phyloP scores from a whole-genome alignment of 2,113 vertebrate genomes.

The Chloropsis hardwickii region DNA sequence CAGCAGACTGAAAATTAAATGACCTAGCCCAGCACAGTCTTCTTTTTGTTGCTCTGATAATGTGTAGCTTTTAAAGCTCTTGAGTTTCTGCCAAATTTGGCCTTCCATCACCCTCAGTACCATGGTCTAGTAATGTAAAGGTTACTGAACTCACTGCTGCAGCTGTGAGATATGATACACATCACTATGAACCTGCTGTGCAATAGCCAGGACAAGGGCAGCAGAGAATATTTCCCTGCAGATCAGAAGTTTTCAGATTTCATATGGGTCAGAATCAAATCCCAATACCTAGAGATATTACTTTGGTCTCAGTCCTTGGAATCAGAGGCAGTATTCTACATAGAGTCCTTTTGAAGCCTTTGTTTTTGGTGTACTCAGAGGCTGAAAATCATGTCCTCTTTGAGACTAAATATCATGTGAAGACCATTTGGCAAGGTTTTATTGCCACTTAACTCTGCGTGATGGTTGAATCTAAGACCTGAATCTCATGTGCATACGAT shows the following conservation, averaged over 20 bases:
- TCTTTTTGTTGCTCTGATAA: constrained; percentile 23
- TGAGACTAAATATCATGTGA: background rate
- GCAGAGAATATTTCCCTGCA: background rate
- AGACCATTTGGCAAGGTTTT: background rate
- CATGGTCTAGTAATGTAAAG: constrained; percentile 28
- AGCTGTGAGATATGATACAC: constrained; percentile 22
- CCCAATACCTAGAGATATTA: background rate
- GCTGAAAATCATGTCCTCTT: background rate
- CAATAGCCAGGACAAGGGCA: background rate
- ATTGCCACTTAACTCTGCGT: background rate
- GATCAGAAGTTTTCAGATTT: constrained; percentile 17
- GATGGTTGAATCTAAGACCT: background rate
- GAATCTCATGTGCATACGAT: background rate
- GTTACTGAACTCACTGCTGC: constrained; percentile 17
- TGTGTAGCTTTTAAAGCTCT: constrained; percentile 37
- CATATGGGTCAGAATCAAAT: background rate
- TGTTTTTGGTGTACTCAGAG: background rate
- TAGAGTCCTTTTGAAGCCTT: background rate
- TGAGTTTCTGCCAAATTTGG: constrained; percentile 33
- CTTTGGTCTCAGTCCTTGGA: background rate
- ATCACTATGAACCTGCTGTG: background rate
- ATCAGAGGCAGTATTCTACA: background rate
- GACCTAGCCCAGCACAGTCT: background rate
- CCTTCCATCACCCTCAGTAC: background rate
- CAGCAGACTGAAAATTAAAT: constrained; percentile 33